These are phyloP conservation scores for Fukomys damarensis DNA, from an alignment of 2,113 vertebrate species.

Conservation along the genomic window DNA sequence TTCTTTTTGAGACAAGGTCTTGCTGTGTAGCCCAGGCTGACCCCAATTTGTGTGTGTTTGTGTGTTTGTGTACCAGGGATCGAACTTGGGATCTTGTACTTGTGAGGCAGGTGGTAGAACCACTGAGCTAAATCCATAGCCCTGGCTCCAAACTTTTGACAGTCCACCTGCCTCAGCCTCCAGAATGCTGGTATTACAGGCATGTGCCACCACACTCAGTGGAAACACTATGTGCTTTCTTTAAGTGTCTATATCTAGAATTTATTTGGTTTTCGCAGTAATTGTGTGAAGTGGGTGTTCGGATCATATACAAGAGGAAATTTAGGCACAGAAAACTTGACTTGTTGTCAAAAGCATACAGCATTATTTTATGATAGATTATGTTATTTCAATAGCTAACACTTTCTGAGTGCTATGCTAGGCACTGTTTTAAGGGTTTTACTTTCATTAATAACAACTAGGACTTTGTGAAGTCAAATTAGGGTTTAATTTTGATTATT, in stretches of 20 bases:
- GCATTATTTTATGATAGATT: conserved; percentile 14
- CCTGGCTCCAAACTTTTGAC: background rate
- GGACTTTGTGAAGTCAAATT: conserved; percentile 23
- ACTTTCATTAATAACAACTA: background rate
- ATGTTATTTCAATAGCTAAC: background rate
- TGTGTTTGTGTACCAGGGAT: too few relatives aligned
- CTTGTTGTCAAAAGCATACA: background rate
- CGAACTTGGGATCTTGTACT: too few relatives aligned
- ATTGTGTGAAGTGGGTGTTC: background rate
- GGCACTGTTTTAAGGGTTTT: conserved; percentile 31
- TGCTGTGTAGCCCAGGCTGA: background rate
- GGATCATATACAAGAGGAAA: conserved; percentile 32
- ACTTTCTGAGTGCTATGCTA: conserved; percentile 19
- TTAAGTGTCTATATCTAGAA: conserved; percentile 32
- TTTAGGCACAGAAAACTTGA: background rate
- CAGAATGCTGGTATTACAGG: background rate
- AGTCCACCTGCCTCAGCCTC: background rate
- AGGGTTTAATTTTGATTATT: conserved; percentile 23
- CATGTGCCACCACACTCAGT: background rate
- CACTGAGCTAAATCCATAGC: too few relatives aligned
- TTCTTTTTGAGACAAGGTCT: background rate
- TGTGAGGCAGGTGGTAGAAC: too few relatives aligned
- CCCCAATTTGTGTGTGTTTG: too few relatives aligned
- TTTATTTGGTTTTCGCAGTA: conserved; percentile 49
- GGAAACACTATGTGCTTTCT: background rate